Evolutionary conservation across 2,888 invertebrate genomes (phyloP).

Genomic region (Cryptophagus acutangulus): DNA sequence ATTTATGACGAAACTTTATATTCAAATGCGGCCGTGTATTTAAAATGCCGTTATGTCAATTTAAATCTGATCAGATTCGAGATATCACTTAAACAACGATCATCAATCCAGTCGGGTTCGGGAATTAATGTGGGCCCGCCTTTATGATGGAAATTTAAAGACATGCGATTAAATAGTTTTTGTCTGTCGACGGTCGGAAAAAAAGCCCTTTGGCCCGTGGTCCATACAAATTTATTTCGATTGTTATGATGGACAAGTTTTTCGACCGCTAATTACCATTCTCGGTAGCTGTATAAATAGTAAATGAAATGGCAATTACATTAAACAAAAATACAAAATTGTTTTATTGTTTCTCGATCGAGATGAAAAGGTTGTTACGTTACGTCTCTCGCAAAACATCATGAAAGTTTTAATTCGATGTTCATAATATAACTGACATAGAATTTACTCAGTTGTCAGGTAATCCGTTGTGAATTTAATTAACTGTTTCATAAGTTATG

Average conservation of each 20-base stretch:
- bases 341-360: background rate
- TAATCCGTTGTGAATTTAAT: slow-evolving; percentile 4
- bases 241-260: slow-evolving; percentile 13
- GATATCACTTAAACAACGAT: too few species aligned
- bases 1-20: too few species aligned
- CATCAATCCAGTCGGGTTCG: too few species aligned
- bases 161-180: too few species aligned
- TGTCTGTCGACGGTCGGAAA: too few species aligned
- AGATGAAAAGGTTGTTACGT: background rate
- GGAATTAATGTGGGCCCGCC: too few species aligned
- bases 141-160: too few species aligned
- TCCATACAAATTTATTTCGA: slow-evolving; percentile 1
- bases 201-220: slow-evolving; percentile 2
- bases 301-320: slow-evolving; percentile 18
- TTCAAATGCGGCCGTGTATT: too few species aligned
- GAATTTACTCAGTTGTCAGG: background rate
- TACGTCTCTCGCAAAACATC: too few species aligned
- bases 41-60: too few species aligned
- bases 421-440: slow-evolving; percentile 4
- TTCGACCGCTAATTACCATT: slow-evolving; percentile 20
- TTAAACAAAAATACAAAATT: slow-evolving; percentile 11
- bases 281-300: slow-evolving; percentile 13
- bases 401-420: too few species aligned
- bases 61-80: too few species aligned
- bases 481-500: slow-evolving; percentile 1